Conservation (phyloP, 2,888 invertebrate species). For the Muscina levida region DNA sequence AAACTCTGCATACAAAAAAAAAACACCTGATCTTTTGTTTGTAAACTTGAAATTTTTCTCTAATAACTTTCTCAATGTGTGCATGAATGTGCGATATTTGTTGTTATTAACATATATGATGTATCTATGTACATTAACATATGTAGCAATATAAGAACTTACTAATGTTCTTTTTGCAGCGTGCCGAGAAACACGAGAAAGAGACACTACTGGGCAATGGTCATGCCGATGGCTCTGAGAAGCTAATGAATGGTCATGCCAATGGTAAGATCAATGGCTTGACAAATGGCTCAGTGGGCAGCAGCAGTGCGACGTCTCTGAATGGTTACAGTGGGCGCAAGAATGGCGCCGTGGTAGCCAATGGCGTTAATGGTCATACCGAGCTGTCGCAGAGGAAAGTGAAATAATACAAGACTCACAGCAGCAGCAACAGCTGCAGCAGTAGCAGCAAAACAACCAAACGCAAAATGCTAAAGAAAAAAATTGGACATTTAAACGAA, state of each 20-base stretch:
- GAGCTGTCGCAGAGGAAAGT: conserved; percentile 79
- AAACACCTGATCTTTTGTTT: not conserved
- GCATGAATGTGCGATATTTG: conserved; percentile 1
- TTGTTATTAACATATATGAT: conserved; percentile 12
- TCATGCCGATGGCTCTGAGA: conserved; percentile 55
- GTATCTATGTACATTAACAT: conserved; percentile 6
- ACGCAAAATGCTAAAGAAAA: conserved; percentile 60
- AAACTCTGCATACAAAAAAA: not conserved
- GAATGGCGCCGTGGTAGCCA: conserved; percentile 72
- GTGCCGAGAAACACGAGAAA: conserved; percentile 68
- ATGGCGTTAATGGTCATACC: conserved; percentile 66
- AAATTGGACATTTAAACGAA: conserved; percentile 60
- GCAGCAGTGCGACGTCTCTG: conserved; percentile 64
- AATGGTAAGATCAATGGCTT: conserved; percentile 68
- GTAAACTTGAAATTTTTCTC: not conserved
- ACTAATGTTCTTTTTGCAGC: conserved; percentile 73
- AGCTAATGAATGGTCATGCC: conserved; percentile 57
- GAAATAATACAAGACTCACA: conserved; percentile 78
- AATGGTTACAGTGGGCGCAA: conserved; percentile 71
- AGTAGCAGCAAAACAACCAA: no score
- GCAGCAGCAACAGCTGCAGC: no score
- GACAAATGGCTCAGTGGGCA: conserved; percentile 66
- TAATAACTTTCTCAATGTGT: not conserved
- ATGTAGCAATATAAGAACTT: conserved; percentile 72
- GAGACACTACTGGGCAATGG: conserved; percentile 57